Evolutionary conservation across 2,888 invertebrate genomes (phyloP).

Genomic region (Scaptomyza cyrtandrae): DNA sequence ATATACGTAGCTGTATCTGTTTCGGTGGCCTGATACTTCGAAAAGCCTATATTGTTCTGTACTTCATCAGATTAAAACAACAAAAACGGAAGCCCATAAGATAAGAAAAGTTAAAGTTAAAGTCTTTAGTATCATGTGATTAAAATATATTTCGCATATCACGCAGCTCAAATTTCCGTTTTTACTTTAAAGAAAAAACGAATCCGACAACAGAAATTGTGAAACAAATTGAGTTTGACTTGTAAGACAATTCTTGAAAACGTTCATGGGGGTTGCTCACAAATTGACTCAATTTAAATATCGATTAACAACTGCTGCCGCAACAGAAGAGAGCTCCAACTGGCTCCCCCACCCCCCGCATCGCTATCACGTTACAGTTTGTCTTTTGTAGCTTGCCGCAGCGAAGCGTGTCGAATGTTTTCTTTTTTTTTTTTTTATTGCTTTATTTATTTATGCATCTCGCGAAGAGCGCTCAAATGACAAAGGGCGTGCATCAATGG

Average conservation of each 20-base stretch:
- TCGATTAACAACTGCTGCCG: constrained; percentile 54
- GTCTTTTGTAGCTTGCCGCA: constrained; percentile 38
- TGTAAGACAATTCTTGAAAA: constrained; percentile 18
- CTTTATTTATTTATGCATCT: constrained; percentile 14
- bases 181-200: too few species aligned
- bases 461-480: constrained; percentile 5
- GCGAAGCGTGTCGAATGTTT: constrained; percentile 42
- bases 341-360: neutral
- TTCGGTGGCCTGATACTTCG: too few species aligned
- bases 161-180: too few species aligned
- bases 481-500: constrained; percentile 24
- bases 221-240: constrained; percentile 25
- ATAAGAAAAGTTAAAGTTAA: too few species aligned
- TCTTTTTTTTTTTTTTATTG: constrained; percentile 11
- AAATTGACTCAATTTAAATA: constrained; percentile 68
- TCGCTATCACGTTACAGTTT: constrained; percentile 14
- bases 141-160: too few species aligned
- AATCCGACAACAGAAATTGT: neutral
- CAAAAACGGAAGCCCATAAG: too few species aligned
- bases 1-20: too few species aligned
- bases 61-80: too few species aligned
- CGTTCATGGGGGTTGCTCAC: constrained; percentile 46
- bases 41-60: too few species aligned
- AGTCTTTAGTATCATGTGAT: too few species aligned
- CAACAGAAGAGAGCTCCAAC: constrained; percentile 10